phyloP scores from a whole-genome alignment of 2,888 invertebrate genomes.

The Brachyptera risi region DNA sequence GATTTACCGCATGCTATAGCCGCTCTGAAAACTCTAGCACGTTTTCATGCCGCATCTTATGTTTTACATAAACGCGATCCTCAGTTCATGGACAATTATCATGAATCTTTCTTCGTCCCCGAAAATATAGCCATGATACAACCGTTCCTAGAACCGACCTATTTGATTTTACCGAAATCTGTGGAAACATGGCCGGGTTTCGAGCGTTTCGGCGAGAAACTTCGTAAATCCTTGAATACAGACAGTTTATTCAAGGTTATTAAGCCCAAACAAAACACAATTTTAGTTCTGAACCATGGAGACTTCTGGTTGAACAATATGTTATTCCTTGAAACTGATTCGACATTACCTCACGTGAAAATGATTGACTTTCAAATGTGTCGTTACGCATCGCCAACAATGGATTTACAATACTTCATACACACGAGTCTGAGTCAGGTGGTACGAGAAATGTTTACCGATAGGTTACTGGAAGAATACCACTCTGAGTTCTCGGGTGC shows the following conservation, averaged over 20 bases:
- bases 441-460: conserved; percentile 15
- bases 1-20: conserved; percentile 11
- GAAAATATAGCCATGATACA: not conserved
- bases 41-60: conserved; percentile 26
- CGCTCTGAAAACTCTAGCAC: conserved; percentile 22
- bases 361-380: conserved; percentile 27
- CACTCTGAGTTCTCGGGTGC: conserved; percentile 12
- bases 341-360: conserved; percentile 23
- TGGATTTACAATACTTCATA: conserved; percentile 32
- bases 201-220: conserved; percentile 18
- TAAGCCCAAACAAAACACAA: not conserved
- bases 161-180: not conserved
- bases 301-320: conserved; percentile 31
- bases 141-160: not conserved
- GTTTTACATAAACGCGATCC: conserved; percentile 23
- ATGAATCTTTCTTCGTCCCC: conserved; percentile 18
- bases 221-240: not conserved
- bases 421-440: conserved; percentile 13
- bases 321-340: conserved; percentile 24
- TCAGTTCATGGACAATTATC: not conserved
- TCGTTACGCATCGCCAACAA: conserved; percentile 25
- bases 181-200: conserved; percentile 22
- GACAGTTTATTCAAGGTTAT: not conserved
- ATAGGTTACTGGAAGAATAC: conserved; percentile 26
- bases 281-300: conserved; percentile 23